These are phyloP conservation scores for Rhinogobius similis DNA, from an alignment of 2,113 vertebrate genomes.

Conservation along the genomic window DNA sequence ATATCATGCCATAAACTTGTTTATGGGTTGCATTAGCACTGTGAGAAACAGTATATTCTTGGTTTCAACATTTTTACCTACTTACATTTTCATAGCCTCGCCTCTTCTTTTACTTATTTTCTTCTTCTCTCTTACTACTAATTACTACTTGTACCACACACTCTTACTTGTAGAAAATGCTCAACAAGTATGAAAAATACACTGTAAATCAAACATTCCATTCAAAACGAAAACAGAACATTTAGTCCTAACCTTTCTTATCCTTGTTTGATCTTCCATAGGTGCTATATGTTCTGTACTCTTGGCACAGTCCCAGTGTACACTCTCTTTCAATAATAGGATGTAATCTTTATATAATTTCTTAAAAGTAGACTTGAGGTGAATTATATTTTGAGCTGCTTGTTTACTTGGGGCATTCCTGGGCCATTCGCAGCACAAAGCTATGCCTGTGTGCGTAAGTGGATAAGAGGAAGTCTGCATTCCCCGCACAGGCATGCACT, in stretches of 20 bases:
- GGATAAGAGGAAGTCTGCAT: constrained; percentile 80
- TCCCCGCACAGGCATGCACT: constrained; percentile 71
- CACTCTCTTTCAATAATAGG: constrained; percentile 14
- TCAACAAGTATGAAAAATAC: background rate
- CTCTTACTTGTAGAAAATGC: background rate
- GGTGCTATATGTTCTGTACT: constrained; percentile 1
- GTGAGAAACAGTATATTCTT: background rate
- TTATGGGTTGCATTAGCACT: background rate
- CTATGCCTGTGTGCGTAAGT: constrained; percentile 75
- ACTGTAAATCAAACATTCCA: background rate
- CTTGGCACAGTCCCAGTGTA: constrained; percentile 5
- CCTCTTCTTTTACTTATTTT: background rate
- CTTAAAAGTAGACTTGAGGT: constrained; percentile 21
- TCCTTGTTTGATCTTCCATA: background rate
- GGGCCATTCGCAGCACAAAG: constrained; percentile 75
- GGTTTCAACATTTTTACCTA: background rate
- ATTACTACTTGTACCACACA: background rate
- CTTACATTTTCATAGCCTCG: no score
- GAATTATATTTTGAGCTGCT: constrained; percentile 64
- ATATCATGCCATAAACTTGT: constrained; percentile 2
- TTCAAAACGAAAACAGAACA: background rate
- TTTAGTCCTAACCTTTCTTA: background rate
- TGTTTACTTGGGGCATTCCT: constrained; percentile 78
- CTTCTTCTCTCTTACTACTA: background rate
- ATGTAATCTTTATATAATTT: constrained; percentile 25